Conservation (phyloP, 2,888 invertebrate genomes). For the Phaedon cochleariae region DNA sequence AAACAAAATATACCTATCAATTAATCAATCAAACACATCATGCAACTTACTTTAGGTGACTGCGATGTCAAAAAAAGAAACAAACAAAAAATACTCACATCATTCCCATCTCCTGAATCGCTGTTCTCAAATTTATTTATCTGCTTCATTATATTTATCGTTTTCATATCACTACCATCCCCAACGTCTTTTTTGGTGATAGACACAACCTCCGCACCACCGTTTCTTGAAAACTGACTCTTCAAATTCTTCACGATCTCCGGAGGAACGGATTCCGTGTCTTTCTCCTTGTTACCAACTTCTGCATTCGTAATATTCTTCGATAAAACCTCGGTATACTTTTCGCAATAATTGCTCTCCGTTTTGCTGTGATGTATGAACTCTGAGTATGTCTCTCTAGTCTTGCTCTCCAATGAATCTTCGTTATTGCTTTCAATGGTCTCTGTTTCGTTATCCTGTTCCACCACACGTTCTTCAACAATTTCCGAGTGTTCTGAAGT, state of each 20-base stretch:
- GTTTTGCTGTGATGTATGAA: conserved; percentile 47
- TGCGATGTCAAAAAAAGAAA: too few relatives aligned
- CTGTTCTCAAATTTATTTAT: conserved; percentile 58
- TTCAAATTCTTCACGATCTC: conserved; percentile 53
- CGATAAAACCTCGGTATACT: conserved; percentile 45
- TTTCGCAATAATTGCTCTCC: conserved; percentile 49
- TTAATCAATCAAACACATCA: conserved; percentile 2
- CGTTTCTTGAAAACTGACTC: conserved; percentile 51
- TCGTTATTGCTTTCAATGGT: too few relatives aligned
- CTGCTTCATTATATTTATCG: conserved; percentile 57
- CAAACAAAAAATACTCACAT: conserved; percentile 47
- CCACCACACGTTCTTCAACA: not conserved
- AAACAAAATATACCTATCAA: too few relatives aligned
- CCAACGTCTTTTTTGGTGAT: conserved; percentile 44
- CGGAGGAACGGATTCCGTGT: conserved; percentile 50
- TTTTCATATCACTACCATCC: conserved; percentile 50
- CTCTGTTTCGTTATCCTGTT: too few relatives aligned
- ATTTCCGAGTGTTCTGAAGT: not conserved
- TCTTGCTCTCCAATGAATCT: conserved; percentile 27
- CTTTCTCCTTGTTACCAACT: conserved; percentile 47
- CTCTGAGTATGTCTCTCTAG: conserved; percentile 45
- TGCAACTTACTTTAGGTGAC: conserved; percentile 12
- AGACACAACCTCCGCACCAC: conserved; percentile 45
- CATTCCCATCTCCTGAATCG: conserved; percentile 42
- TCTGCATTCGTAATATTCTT: conserved; percentile 41